Conservation (phyloP, 2,797 vertebrate genomes). For the Choloepus didactylus region DNA sequence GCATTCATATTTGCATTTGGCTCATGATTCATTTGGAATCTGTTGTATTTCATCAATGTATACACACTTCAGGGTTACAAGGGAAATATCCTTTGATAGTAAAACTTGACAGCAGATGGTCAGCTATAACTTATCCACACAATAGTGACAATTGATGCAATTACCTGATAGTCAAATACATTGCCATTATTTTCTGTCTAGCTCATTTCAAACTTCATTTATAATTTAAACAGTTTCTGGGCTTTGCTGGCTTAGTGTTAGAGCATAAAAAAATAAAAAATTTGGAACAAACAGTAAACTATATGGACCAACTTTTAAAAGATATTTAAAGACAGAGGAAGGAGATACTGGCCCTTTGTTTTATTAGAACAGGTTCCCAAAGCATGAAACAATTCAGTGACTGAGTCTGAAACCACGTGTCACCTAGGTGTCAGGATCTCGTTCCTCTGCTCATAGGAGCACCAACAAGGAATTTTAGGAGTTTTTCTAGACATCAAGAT, state of each 20-base stretch:
- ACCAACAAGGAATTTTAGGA: background rate
- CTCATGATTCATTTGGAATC: constrained; percentile 65
- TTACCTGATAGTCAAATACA: constrained; percentile 26
- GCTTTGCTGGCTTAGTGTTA: background rate
- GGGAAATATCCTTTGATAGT: constrained; percentile 69
- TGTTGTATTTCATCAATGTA: constrained; percentile 65
- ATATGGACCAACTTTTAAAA: background rate
- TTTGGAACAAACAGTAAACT: constrained; percentile 56
- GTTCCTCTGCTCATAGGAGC: background rate
- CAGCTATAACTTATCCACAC: background rate
- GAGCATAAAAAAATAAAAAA: constrained; percentile 1
- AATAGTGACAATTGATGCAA: background rate
- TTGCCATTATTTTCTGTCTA: constrained; percentile 55
- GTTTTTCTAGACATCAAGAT: constrained; percentile 51
- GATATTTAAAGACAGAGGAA: constrained; percentile 53
- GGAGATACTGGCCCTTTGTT: background rate
- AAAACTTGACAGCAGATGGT: constrained; percentile 65
- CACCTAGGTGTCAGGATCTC: too few species aligned
- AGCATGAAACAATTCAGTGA: too few species aligned
- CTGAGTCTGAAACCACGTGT: too few species aligned
- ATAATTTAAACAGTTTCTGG: constrained; percentile 41
- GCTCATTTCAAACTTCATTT: constrained; percentile 64
- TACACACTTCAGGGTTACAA: constrained; percentile 32
- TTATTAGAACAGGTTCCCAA: too few species aligned
- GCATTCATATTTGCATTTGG: constrained; percentile 74